Evolutionary conservation across 2,888 invertebrate genomes (phyloP), one percentile per base, ranked within the genome.

Genomic region (Scotopteryx bipunctaria): DNA sequence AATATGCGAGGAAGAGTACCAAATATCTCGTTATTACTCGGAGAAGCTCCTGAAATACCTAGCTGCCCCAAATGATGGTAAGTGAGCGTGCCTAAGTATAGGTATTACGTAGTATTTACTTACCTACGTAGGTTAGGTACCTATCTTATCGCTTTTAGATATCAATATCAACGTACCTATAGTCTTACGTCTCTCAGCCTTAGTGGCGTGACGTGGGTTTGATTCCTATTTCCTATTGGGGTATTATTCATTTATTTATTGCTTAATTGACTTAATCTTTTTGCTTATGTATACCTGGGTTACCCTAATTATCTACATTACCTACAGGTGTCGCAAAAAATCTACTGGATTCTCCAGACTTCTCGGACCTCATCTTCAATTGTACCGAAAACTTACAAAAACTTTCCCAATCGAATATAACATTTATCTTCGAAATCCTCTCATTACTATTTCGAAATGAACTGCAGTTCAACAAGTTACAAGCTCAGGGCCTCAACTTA

Each of bases 381-480:
- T 60, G 66, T 0, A 46, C 73, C 11, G 57, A 60, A 11, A 66
- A 67, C 32, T 53, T 65, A 4, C 63, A 59, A 9, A 56, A 57
- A 31, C 61, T 63, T n/a, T 54, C 66, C 3, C 62, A 48, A 0
- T 53, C 69, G 3, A 67, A 69, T 4, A 69, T 69, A 57, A 57
- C 66, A 5, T 72, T 78, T 37, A 37, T 73, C 1, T 46, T 71
- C 11, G 61, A 74, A 55, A 44, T 78, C 1, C 31, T 67, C 3
- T 65, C 67, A 0, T 40, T 68, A 5, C 60, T 74, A 5, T 66
- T 70, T 14, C 64, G 64, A 43, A 75, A 73, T 56, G 77, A 77
- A 40, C 57, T 77, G 2, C 73, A 73, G 38, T 78, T 73, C 45
- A 69, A 57, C 45, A 73, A 71, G 57, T 51, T 78, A 17, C 66